Conservation (phyloP, 1,140 invertebrate species). For the Tetragonula clypearis region DNA sequence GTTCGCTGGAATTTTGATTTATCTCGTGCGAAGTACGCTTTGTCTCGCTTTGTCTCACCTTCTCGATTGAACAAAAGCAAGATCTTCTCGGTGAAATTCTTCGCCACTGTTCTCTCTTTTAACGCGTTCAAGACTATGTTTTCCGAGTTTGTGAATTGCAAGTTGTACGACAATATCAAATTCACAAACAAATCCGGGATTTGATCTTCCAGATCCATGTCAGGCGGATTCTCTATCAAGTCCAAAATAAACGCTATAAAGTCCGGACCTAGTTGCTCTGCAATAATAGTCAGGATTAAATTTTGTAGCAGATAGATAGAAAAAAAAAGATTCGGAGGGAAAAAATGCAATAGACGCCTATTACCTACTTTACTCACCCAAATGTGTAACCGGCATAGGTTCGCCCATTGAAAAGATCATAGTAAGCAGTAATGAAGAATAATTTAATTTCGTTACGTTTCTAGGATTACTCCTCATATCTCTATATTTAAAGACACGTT, state of each 20-base stretch:
- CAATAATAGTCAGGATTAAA: conserved; percentile 70
- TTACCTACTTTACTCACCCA: conserved; percentile 83
- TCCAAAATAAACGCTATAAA: conserved; percentile 91
- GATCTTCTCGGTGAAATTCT: conserved; percentile 94
- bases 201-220: conserved; percentile 89
- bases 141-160: conserved; percentile 88
- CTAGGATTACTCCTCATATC: conserved; percentile 89
- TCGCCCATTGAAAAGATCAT: conserved; percentile 95
- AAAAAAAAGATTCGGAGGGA: no score
- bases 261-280: conserved; percentile 90
- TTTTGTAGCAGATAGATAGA: neutral
- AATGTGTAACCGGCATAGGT: conserved; percentile 91
- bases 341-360: neutral
- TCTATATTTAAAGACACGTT: conserved; percentile 73
- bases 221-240: conserved; percentile 89
- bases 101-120: conserved; percentile 87
- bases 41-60: conserved; percentile 83
- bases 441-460: conserved; percentile 87
- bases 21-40: neutral
- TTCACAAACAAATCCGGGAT: conserved; percentile 92
- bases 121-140: conserved; percentile 91
- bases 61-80: conserved; percentile 93
- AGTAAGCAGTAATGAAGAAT: conserved; percentile 90
- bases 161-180: conserved; percentile 92
- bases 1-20: conserved; percentile 1